phyloP scores from a whole-genome alignment of 2,113 vertebrate species.

The human region DNA sequence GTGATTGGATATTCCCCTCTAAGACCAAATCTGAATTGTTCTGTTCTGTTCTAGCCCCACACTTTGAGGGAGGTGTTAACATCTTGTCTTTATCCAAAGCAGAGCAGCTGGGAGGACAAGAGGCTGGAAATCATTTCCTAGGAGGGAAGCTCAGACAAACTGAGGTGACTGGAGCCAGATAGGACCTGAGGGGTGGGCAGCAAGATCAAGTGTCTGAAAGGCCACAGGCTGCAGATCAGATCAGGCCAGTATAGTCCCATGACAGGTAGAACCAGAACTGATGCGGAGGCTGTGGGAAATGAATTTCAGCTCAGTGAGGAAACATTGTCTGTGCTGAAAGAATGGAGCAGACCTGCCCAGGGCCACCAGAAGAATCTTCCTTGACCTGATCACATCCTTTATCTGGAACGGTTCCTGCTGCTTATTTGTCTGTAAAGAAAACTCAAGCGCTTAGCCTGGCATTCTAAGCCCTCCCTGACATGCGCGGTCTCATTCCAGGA shows the following conservation, averaged over 20 bases:
- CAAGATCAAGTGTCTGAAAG: fast-evolving
- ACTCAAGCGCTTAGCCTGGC: fast-evolving
- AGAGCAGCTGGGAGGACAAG: fast-evolving
- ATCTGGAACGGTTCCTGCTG: too few relatives aligned
- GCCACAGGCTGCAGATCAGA: not conserved
- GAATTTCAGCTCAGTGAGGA: not conserved
- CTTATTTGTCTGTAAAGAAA: not conserved
- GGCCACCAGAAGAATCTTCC: not conserved
- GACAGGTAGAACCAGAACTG: not conserved
- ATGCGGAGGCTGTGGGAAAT: fast-evolving
- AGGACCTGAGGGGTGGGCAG: not conserved
- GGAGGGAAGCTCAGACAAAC: fast-evolving
- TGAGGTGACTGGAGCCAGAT: not conserved
- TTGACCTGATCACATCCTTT: not conserved
- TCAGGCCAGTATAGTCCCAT: fast-evolving
- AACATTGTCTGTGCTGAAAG: fast-evolving
- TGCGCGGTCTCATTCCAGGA: too few relatives aligned
- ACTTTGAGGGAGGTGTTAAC: not conserved
- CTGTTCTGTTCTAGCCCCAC: not conserved
- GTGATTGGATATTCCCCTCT: not conserved
- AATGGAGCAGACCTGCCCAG: not conserved
- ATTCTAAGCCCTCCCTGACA: fast-evolving
- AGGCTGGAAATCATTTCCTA: not conserved
- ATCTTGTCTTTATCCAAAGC: not conserved
- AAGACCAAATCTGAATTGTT: too few relatives aligned